Evolutionary conservation across 2,888 invertebrate species (phyloP).

Genomic region (Aleiodes leptofemur): DNA sequence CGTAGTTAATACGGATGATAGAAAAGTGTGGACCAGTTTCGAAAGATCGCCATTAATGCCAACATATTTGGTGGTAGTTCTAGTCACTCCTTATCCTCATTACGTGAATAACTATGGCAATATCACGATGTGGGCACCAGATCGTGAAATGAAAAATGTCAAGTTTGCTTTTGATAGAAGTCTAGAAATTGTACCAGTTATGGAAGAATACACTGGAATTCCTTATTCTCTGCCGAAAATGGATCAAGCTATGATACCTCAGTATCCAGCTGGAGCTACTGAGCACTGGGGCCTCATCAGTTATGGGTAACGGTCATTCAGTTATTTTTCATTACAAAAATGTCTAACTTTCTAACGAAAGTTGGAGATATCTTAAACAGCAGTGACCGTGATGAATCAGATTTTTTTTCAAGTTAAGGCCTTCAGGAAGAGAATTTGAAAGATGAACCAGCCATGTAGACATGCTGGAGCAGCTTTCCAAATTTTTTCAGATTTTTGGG

Average conservation of each 20-base stretch:
- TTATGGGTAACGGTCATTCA: slow-evolving; percentile 77
- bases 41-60: slow-evolving; percentile 80
- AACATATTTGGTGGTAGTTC: slow-evolving; percentile 76
- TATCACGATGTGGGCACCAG: slow-evolving; percentile 82
- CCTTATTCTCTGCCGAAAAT: slow-evolving; percentile 88
- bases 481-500: neutral
- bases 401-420: too few species aligned
- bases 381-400: too few species aligned
- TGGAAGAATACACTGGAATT: slow-evolving; percentile 87
- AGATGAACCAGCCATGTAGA: too few species aligned
- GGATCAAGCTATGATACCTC: slow-evolving; percentile 92
- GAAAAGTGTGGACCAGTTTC: slow-evolving; percentile 53
- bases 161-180: slow-evolving; percentile 87
- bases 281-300: slow-evolving; percentile 94
- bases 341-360: too few species aligned
- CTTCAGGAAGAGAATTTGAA: too few species aligned
- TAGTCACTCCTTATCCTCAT: too few species aligned
- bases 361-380: too few species aligned
- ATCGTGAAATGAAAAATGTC: slow-evolving; percentile 83
- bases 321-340: neutral
- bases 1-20: slow-evolving; percentile 37
- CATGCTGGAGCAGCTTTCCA: neutral
- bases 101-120: slow-evolving; percentile 38
- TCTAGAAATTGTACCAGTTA: slow-evolving; percentile 83
- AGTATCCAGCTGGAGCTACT: slow-evolving; percentile 91